Evolutionary conservation across 1,140 invertebrate species (phyloP), one percentile per base, ranked within the genome.

Genomic region (Popillia japonica): DNA sequence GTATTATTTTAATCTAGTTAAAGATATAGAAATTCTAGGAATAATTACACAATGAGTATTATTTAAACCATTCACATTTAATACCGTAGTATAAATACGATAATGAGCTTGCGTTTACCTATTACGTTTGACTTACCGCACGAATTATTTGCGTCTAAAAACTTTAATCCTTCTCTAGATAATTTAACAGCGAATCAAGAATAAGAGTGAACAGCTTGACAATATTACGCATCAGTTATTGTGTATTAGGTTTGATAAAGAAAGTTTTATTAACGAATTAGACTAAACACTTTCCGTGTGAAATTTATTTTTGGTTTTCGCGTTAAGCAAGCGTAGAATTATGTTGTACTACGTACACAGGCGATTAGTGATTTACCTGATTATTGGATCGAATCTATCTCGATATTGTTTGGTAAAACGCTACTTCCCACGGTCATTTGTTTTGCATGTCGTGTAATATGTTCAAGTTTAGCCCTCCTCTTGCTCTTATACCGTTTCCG

Each of bases 401-500:
- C 76, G 73, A 80, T 82, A 82, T 81, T 82, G 81, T 83, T 82
- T 77, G 73, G 78, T 82, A 82, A 68, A 82, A 81, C 79, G 80
- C 78, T 80, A 79, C 82, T 83, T 83, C 82, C 82, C 82, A 83
- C 82, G 82, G 80, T 82, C 81, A 82, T 83, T 83, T 82, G 81
- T 82, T 82, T 83, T 81, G 80, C 82, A 82, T 81, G 79, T 81
- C 82, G 79, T 82, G 79, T 79, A 77, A 82, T 82, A 80, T 80
- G 78, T 80, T 75, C 44, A 23, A 75, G 23, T 77, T 77, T 42
- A 40, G 10, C 14, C 34, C 34, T 72, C 22, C 9, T 42, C 76
- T 41, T 44, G 61, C 64, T 72, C 27, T 42, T 72, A 8, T 55
- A 23, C 20, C 61, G 17, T 72, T 72, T 41, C 34, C 76, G 9